phyloP scores from a whole-genome alignment of 2,888 invertebrate genomes.

The Tetragonula carbonaria region DNA sequence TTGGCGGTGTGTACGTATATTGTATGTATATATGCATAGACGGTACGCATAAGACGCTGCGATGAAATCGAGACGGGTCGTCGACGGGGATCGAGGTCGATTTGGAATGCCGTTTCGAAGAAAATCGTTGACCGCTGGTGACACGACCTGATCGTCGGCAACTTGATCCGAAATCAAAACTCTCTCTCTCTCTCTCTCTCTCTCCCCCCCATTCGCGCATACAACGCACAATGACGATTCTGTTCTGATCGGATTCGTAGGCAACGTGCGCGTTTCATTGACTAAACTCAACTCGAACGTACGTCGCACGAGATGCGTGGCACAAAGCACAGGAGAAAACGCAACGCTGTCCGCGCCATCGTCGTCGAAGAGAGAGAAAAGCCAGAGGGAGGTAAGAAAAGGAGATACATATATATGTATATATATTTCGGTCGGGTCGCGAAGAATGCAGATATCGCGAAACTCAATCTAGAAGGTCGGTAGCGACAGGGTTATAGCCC shows the following conservation, averaged over 20 bases:
- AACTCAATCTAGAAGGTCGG: slow-evolving; percentile 75
- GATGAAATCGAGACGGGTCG: not conserved
- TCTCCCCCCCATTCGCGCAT: too few relatives aligned
- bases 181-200: too few relatives aligned
- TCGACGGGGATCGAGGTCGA: not conserved
- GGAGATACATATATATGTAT: not conserved
- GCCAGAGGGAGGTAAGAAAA: not conserved
- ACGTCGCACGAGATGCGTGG: not conserved
- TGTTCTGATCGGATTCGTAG: too few relatives aligned
- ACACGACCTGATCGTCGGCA: slow-evolving; percentile 20
- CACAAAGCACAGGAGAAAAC: not conserved
- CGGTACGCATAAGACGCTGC: not conserved
- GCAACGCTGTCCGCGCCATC: not conserved
- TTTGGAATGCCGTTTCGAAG: not conserved
- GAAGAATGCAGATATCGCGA: slow-evolving; percentile 75
- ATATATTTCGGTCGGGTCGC: slow-evolving; percentile 37
- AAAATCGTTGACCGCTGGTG: not conserved
- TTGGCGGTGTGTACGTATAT: not conserved
- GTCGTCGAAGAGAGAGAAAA: not conserved
- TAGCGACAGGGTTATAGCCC: slow-evolving; percentile 77
- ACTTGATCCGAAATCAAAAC: slow-evolving; percentile 58
- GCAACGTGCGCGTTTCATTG: too few relatives aligned
- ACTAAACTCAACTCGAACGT: too few relatives aligned
- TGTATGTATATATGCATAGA: too few relatives aligned
- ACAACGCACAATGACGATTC: too few relatives aligned